These are phyloP conservation scores for Austrolebias charrua DNA, from an alignment of 2,797 vertebrate genomes.

Conservation along the genomic window DNA sequence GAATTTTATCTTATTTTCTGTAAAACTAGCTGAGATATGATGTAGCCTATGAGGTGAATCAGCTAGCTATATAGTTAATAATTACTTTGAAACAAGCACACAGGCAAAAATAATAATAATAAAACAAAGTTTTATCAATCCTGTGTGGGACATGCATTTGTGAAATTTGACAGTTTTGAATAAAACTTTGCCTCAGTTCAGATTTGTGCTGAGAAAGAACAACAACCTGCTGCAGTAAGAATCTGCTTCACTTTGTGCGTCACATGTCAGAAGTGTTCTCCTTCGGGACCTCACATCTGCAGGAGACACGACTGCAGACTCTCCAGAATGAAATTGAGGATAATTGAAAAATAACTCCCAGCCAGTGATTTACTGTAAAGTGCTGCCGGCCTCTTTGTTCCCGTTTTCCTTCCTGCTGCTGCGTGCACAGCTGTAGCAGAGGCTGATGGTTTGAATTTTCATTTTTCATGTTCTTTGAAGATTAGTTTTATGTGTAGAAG, in stretches of 20 bases:
- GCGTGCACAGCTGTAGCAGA: constrained; percentile 13
- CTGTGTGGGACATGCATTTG: too few relatives aligned
- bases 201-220: background rate
- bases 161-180: background rate
- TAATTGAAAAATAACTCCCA: constrained; percentile 38
- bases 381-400: constrained; percentile 15
- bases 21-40: too few relatives aligned
- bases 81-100: too few relatives aligned
- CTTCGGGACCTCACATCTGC: background rate
- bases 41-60: too few relatives aligned
- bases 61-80: too few relatives aligned
- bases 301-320: constrained; percentile 3
- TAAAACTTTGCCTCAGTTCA: background rate
- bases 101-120: too few relatives aligned
- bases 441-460: background rate
- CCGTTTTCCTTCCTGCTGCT: constrained; percentile 35
- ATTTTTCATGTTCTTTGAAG: background rate
- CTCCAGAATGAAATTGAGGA: constrained; percentile 37
- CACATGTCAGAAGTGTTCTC: background rate
- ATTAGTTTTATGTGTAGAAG: too few relatives aligned
- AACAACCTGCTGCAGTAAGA: background rate
- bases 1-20: too few relatives aligned
- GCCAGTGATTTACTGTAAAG: constrained; percentile 52
- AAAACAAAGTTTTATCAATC: too few relatives aligned
- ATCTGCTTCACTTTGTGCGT: background rate